Percentiles rank a stretch among this genome's conserved stretches.
These are phyloP conservation scores for Catocala fraxini DNA, from an alignment of 2,888 invertebrate genomes.

Conservation along the genomic window DNA sequence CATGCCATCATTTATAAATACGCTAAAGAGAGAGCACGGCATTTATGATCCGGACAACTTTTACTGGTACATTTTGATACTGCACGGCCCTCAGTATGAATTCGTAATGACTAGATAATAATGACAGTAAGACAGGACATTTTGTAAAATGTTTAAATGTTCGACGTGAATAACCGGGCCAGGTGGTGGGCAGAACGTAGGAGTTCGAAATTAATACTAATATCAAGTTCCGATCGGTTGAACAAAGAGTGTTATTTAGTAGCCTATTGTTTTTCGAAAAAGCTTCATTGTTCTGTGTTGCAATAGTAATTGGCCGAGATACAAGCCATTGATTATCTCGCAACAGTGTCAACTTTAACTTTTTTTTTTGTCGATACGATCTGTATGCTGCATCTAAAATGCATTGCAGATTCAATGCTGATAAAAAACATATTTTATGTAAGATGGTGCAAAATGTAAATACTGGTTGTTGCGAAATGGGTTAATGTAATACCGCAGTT, in stretches of 20 bases:
- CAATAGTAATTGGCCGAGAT: conserved; percentile 47
- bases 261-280: conserved; percentile 68
- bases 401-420: conserved; percentile 10
- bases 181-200: conserved; percentile 68
- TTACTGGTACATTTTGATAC: background rate
- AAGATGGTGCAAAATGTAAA: conserved; percentile 10
- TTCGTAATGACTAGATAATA: conserved; percentile 23
- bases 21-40: no score
- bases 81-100: background rate
- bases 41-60: no score
- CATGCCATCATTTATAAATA: no score
- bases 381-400: conserved; percentile 1
- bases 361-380: conserved; percentile 7
- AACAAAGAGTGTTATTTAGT: conserved; percentile 65
- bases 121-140: conserved; percentile 51
- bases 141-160: conserved; percentile 59
- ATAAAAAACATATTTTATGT: conserved; percentile 2
- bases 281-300: conserved; percentile 61
- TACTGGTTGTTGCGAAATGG: background rate
- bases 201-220: conserved; percentile 69
- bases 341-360: conserved; percentile 20
- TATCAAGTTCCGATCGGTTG: conserved; percentile 64
- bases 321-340: conserved; percentile 30
- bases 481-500: conserved; percentile 2
- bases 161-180: conserved; percentile 57